phyloP scores from a whole-genome alignment of 2,113 vertebrate genomes.

The Pachycephala philippinensis region DNA sequence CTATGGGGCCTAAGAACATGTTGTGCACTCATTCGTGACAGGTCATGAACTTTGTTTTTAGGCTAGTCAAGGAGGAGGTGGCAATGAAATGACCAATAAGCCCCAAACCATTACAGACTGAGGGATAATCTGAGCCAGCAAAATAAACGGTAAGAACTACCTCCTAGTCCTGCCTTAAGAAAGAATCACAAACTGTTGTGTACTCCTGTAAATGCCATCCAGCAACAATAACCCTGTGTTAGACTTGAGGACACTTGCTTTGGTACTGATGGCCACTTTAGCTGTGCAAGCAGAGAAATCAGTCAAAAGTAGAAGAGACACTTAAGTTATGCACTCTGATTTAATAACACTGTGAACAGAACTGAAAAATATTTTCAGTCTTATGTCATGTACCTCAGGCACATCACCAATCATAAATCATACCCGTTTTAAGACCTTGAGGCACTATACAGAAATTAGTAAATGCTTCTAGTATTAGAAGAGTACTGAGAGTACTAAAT shows the following conservation, averaged over 20 bases:
- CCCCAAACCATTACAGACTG: not conserved
- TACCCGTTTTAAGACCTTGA: not conserved
- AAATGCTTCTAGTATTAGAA: not conserved
- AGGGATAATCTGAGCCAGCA: not conserved
- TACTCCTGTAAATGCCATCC: not conserved
- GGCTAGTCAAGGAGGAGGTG: not conserved
- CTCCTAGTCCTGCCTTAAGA: not conserved
- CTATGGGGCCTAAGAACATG: not conserved
- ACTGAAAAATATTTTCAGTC: not conserved
- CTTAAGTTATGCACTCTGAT: not conserved
- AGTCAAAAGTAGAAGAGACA: not conserved
- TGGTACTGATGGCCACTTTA: not conserved
- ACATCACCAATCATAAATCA: not conserved
- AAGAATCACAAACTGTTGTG: not conserved
- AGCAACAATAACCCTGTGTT: accelerated
- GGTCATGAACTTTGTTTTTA: not conserved
- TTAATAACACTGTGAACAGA: not conserved
- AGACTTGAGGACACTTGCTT: not conserved
- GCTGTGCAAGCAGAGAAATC: not conserved
- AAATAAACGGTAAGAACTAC: not conserved
- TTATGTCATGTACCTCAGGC: not conserved
- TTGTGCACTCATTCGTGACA: not conserved
- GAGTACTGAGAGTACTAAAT: not conserved
- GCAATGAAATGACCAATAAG: not conserved
- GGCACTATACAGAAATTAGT: not conserved